A percentile compares a stretch with the other conserved stretches of the same genome.
These are phyloP conservation scores for Neomorphus geoffroyi DNA, from an alignment of 2,797 vertebrate genomes.

Conservation along the genomic window DNA sequence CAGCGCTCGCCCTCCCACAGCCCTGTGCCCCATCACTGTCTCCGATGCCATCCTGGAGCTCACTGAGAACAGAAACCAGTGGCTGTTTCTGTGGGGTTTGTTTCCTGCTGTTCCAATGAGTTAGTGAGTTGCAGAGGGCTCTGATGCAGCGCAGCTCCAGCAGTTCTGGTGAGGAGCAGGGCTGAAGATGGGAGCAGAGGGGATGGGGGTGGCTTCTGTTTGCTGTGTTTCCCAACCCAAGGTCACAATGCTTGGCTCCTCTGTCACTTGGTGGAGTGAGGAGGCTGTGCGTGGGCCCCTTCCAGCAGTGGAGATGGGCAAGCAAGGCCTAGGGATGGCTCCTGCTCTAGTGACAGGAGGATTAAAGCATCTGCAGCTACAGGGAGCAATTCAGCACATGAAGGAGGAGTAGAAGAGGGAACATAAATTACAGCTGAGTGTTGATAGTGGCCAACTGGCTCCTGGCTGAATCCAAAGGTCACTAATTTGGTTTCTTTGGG, in stretches of 20 bases:
- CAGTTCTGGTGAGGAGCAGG: rapidly evolving
- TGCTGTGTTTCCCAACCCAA: rapidly evolving
- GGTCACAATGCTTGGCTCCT: neutral
- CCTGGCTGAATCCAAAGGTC: neutral
- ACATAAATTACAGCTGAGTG: neutral
- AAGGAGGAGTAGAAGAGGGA: neutral
- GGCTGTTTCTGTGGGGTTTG: neutral
- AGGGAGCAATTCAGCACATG: rapidly evolving
- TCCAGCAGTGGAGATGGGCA: rapidly evolving
- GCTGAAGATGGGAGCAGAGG: neutral
- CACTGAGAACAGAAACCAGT: neutral
- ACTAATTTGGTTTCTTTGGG: conserved; percentile 20
- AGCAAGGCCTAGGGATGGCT: neutral
- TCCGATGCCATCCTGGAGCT: neutral
- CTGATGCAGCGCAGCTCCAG: rapidly evolving
- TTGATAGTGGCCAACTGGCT: neutral
- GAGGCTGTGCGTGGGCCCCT: rapidly evolving
- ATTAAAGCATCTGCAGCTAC: neutral
- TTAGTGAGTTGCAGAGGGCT: neutral
- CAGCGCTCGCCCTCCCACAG: rapidly evolving
- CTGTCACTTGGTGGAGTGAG: neutral
- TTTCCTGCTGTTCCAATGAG: neutral
- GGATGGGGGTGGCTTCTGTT: neutral
- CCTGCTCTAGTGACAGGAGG: neutral
- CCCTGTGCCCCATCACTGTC: neutral